Conservation (phyloP, 2,797 vertebrate genomes). For the Corythornis leucogaster region DNA sequence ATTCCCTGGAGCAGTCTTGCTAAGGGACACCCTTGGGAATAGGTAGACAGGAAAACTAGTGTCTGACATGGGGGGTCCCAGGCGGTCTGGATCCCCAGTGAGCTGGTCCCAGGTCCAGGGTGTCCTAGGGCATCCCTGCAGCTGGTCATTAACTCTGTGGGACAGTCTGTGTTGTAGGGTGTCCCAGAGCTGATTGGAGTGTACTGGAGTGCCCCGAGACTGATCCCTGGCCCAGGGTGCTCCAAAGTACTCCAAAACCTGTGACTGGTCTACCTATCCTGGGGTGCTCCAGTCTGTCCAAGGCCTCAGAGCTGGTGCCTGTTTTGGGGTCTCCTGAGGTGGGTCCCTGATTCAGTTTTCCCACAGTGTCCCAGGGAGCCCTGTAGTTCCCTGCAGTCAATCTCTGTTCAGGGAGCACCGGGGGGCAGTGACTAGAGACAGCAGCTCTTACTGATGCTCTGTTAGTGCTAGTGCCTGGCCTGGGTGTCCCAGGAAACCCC, state of each 20-base stretch:
- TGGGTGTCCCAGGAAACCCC: background rate
- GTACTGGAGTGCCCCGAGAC: background rate
- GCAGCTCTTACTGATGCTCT: background rate
- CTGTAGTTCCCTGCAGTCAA: background rate
- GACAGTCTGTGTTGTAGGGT: background rate
- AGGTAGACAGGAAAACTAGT: background rate
- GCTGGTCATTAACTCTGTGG: background rate
- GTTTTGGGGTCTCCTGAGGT: background rate
- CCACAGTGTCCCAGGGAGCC: background rate
- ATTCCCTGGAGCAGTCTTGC: background rate
- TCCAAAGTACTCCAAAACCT: background rate
- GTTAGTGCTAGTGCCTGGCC: background rate
- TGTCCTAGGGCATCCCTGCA: background rate
- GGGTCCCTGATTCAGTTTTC: background rate
- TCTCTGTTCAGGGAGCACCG: background rate
- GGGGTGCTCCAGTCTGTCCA: background rate
- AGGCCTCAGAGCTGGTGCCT: background rate
- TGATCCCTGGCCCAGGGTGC: background rate
- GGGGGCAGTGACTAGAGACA: background rate
- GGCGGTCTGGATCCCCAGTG: background rate
- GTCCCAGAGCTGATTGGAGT: background rate
- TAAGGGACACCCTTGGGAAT: background rate
- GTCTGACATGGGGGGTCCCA: rapidly evolving
- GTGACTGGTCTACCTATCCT: background rate
- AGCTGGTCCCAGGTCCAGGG: background rate